A percentile compares a stretch with the other conserved stretches of the same genome.
Evolutionary conservation across 1,140 invertebrate genomes (phyloP).

Genomic region (Mercenaria mercenaria): DNA sequence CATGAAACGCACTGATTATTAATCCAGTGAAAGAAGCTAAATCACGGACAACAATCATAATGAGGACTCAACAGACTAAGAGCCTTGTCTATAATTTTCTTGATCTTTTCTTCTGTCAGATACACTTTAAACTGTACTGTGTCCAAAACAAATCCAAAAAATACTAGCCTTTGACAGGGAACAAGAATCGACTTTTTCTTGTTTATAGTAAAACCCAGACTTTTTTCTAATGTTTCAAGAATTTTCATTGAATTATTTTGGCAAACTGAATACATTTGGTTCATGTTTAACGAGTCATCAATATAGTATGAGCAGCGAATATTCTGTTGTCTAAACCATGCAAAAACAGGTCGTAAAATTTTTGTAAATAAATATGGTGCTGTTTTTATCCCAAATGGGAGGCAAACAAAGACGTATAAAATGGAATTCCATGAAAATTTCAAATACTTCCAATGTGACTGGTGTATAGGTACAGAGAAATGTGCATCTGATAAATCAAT

Average conservation of each 20-base stretch:
- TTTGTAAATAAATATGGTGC: too few relatives aligned
- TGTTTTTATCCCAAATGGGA: not conserved
- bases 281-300: not conserved
- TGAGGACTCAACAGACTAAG: not conserved
- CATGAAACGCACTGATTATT: too few relatives aligned
- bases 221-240: too few relatives aligned
- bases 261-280: not conserved
- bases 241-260: too few relatives aligned
- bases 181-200: not conserved
- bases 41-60: too few relatives aligned
- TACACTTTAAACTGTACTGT: not conserved
- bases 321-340: too few relatives aligned
- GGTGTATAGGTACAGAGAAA: too few relatives aligned
- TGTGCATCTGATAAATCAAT: not conserved
- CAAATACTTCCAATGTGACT: not conserved
- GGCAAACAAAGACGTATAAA: not conserved
- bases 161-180: not conserved
- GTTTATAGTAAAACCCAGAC: too few relatives aligned
- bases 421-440: slow-evolving; percentile 8
- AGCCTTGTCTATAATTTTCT: not conserved
- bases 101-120: not conserved
- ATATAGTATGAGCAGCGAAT: not conserved
- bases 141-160: not conserved
- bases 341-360: too few relatives aligned
- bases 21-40: too few relatives aligned